These are phyloP conservation scores for Cliona cf. orientalis DNA, from an alignment of 37 sponge, comb jelly and placozoan species.

Conservation along the genomic window DNA sequence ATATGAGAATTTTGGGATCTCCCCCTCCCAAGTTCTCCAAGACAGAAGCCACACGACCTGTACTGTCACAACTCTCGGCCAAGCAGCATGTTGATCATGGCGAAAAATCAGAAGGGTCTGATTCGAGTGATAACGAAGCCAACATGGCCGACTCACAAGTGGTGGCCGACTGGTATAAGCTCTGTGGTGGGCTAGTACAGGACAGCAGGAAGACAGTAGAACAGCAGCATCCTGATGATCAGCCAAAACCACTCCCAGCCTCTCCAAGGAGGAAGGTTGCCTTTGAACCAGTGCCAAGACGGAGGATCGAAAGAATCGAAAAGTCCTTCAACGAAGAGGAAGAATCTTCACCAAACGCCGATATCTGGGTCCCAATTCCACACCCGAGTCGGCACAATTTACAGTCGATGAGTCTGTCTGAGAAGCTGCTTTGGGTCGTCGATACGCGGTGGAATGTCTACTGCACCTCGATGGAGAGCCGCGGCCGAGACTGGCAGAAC, in stretches of 20 bases:
- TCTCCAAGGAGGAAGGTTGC: background rate
- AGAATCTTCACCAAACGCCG: conserved; percentile 2
- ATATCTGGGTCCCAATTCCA: conserved; percentile 58
- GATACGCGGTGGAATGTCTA: conserved; percentile 32
- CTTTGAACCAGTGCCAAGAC: background rate
- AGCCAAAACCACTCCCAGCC: background rate
- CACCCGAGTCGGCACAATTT: conserved; percentile 32
- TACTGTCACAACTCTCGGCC: background rate
- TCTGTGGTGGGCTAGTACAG: conserved; percentile 23
- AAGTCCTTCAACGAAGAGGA: background rate
- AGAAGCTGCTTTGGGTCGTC: conserved; percentile 52
- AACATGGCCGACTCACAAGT: conserved; percentile 20
- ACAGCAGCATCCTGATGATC: background rate
- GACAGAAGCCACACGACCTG: background rate
- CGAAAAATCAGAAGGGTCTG: conserved; percentile 39
- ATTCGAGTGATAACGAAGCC: background rate
- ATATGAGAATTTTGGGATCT: too few relatives aligned
- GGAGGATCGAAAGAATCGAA: too few relatives aligned
- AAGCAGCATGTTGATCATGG: background rate
- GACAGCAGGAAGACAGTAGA: background rate
- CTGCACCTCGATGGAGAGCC: conserved; percentile 26
- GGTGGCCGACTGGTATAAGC: conserved; percentile 30
- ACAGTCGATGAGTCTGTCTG: conserved; percentile 55
- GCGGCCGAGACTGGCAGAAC: conserved; percentile 42
- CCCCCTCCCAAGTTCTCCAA: too few relatives aligned